Conservation (phyloP, 2,113 vertebrate species). For the Mus spicilegus region DNA sequence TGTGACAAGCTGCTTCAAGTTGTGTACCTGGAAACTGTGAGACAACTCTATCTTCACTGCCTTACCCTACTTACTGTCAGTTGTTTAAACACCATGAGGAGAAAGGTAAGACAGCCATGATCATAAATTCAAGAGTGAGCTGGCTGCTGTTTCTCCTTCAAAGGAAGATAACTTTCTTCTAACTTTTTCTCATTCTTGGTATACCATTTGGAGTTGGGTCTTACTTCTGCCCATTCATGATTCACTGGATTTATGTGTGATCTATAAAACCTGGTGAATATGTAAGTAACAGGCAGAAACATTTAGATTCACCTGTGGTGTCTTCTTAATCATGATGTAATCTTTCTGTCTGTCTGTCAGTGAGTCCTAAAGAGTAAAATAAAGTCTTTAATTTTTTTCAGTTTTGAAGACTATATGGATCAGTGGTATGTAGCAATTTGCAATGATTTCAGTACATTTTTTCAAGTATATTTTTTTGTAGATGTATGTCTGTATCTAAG, state of each 20-base stretch:
- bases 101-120: neutral
- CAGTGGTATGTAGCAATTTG: constrained; percentile 8
- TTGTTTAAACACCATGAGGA: too few relatives aligned
- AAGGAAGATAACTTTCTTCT: neutral
- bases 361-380: neutral
- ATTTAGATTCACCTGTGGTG: neutral
- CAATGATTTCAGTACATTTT: neutral
- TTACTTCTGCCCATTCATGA: neutral
- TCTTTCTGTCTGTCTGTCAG: neutral
- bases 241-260: neutral
- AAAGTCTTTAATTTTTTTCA: neutral
- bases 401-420: neutral
- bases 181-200: neutral
- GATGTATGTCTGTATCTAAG: neutral
- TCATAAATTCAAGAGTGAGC: neutral
- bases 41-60: neutral
- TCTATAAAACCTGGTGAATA: neutral
- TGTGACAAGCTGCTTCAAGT: neutral
- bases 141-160: neutral
- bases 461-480: neutral
- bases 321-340: neutral
- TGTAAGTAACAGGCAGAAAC: neutral
- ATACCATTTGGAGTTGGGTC: neutral
- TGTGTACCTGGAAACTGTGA: neutral
- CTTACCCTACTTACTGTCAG: too few relatives aligned